phyloP scores from a whole-genome alignment of 2,797 vertebrate species.

The Rhinichthys osculus region DNA sequence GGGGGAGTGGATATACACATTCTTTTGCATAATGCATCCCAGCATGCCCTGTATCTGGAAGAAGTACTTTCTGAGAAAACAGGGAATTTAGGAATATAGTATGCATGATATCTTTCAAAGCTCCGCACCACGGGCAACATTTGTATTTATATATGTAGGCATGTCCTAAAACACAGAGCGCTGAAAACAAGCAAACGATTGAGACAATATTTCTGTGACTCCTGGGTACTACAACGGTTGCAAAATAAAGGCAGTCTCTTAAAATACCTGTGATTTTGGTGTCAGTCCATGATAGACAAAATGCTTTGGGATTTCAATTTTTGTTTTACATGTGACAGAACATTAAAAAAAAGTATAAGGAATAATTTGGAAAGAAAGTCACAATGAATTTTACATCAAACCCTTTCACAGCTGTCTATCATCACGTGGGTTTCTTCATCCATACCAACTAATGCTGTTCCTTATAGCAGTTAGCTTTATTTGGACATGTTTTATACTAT shows the following conservation, averaged over 20 bases:
- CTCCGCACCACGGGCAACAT: conserved; percentile 7
- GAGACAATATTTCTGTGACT: background rate
- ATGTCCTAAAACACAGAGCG: background rate
- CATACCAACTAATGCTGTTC: conserved; percentile 1
- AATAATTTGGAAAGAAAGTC: background rate
- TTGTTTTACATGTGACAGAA: background rate
- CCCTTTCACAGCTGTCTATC: conserved; percentile 14
- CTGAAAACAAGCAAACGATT: background rate
- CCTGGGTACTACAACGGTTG: background rate
- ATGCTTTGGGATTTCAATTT: background rate
- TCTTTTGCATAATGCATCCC: conserved; percentile 56
- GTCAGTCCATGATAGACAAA: background rate
- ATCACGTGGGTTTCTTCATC: conserved; percentile 18
- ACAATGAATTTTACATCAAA: background rate
- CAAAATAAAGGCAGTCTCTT: background rate
- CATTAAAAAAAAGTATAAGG: background rate
- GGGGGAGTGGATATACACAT: conserved; percentile 47
- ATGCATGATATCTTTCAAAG: conserved; percentile 20
- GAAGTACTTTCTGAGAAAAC: conserved; percentile 45
- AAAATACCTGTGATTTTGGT: conserved; percentile 1
- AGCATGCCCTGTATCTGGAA: conserved; percentile 50
- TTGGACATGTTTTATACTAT: conserved; percentile 36
- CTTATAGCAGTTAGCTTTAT: conserved; percentile 10
- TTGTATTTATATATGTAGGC: conserved; percentile 19
- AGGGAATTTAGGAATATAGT: conserved; percentile 25